Evolutionary conservation across 2,113 vertebrate genomes (phyloP).

Genomic region (Cololabis saira): DNA sequence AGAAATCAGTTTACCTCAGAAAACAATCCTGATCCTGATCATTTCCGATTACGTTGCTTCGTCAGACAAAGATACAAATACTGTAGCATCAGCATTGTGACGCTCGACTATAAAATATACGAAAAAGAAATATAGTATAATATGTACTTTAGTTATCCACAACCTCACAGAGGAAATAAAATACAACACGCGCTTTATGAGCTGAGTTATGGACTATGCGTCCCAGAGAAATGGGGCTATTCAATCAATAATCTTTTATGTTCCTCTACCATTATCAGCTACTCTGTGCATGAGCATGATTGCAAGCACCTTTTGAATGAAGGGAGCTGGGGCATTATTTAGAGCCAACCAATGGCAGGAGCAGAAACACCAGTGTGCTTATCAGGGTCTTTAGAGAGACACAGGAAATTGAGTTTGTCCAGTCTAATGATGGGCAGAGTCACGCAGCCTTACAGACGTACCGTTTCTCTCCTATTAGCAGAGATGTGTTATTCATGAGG

Average conservation of each 20-base stretch:
- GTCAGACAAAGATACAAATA: too few species aligned
- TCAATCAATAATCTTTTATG: conserved; percentile 41
- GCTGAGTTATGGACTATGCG: not conserved
- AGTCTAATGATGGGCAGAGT: conserved; percentile 78
- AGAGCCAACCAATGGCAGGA: conserved; percentile 45
- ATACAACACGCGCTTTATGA: not conserved
- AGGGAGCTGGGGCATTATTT: conserved; percentile 50
- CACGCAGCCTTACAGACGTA: conserved; percentile 67
- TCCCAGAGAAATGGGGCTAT: conserved; percentile 5
- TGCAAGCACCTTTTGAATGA: conserved; percentile 53
- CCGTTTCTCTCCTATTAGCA: conserved; percentile 79
- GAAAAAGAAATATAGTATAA: not conserved
- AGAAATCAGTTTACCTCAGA: too few species aligned
- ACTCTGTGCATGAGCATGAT: conserved; percentile 25
- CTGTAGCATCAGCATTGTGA: too few species aligned
- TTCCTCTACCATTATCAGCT: conserved; percentile 34
- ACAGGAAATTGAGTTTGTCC: conserved; percentile 84
- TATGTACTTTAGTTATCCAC: not conserved
- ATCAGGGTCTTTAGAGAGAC: conserved; percentile 72
- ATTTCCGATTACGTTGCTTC: too few species aligned
- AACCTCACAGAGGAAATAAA: not conserved
- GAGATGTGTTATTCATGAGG: conserved; percentile 84
- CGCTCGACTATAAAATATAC: not conserved
- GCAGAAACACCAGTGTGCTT: conserved; percentile 62
- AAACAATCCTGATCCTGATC: too few species aligned